Evolutionary conservation across 1,140 invertebrate genomes (phyloP).

Genomic region (Pogonomyrmex barbatus): DNA sequence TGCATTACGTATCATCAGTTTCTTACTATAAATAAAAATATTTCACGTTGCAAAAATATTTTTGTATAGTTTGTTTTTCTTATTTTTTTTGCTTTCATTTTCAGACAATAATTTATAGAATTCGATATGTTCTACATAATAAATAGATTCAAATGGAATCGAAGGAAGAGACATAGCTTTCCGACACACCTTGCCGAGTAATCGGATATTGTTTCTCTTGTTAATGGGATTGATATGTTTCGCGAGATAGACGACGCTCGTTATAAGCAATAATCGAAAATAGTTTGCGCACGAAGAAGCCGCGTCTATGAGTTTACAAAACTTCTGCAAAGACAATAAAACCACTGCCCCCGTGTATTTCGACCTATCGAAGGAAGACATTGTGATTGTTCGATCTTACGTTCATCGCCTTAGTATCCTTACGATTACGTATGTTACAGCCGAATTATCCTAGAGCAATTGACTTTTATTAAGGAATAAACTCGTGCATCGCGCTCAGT

Average conservation of each 20-base stretch:
- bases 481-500: slow-evolving; percentile 79
- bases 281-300: slow-evolving; percentile 75
- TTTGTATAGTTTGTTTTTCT: neutral
- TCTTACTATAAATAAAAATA: neutral
- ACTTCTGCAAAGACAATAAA: slow-evolving; percentile 75
- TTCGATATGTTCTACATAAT: neutral
- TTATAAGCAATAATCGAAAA: slow-evolving; percentile 76
- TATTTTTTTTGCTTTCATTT: neutral
- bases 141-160: neutral
- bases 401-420: slow-evolving; percentile 54
- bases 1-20: neutral
- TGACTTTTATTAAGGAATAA: slow-evolving; percentile 84
- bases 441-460: slow-evolving; percentile 84
- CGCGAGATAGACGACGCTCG: slow-evolving; percentile 65
- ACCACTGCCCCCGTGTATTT: slow-evolving; percentile 74
- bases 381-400: slow-evolving; percentile 77
- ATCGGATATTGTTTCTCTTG: slow-evolving; percentile 21
- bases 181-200: slow-evolving; percentile 50
- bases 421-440: slow-evolving; percentile 68
- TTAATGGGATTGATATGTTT: slow-evolving; percentile 51
- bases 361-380: slow-evolving; percentile 77
- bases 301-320: slow-evolving; percentile 76
- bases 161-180: slow-evolving; percentile 55
- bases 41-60: slow-evolving; percentile 2
- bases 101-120: neutral